Evolutionary conservation across 1,140 invertebrate genomes (phyloP), one percentile per base, ranked within the genome.

Genomic region (Lasaia peninsularis): DNA sequence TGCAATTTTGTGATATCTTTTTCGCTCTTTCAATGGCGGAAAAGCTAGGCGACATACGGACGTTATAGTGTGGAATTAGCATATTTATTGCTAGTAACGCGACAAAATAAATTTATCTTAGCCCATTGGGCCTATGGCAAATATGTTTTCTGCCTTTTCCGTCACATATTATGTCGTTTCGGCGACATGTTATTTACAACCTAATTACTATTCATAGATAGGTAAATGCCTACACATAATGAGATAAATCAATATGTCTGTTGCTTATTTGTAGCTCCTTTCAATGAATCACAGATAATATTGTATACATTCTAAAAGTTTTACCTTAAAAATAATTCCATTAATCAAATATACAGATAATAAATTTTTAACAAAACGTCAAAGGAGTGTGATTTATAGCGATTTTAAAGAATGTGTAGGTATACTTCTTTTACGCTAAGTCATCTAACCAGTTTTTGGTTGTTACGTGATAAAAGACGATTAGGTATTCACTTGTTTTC

Each of bases 1-100:
- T 86, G 82, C 83, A 87, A 86, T 86, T 86, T 79, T 77, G 82
- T 81, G 86, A 88, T 86, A 86, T 88, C 86, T 88, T 86, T 86
- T 87, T 88, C 86, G 80, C 80, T 86, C 83, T 78, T 80, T 86
- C 77, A 76, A 80, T 80, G 76, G 75, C 71, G 66, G 69, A 77
- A 73, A 66, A 67, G 65, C 69, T 71, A 74, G 78, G 79, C 83
- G 84, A 86, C 86, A 88, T 88, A 88, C 79, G 86, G 86, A 83
- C 79, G 83, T 78, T 86, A 85, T 86, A 84, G 79, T 79, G 77
- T 77, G 71, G 70, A 83, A 88, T 88, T 88, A 86, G 76, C 86
- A 88, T 88, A 86, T 86, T 88, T 88, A 88, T 86, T 86, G 79
- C 72, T 81, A 79, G 80, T 86, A 80, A 83, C 75, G 75, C 68